Evolutionary conservation across 30 jellyfish, hydroid and myxozoan species (phyloP).

Genomic region (Cassiopea xamachana): DNA sequence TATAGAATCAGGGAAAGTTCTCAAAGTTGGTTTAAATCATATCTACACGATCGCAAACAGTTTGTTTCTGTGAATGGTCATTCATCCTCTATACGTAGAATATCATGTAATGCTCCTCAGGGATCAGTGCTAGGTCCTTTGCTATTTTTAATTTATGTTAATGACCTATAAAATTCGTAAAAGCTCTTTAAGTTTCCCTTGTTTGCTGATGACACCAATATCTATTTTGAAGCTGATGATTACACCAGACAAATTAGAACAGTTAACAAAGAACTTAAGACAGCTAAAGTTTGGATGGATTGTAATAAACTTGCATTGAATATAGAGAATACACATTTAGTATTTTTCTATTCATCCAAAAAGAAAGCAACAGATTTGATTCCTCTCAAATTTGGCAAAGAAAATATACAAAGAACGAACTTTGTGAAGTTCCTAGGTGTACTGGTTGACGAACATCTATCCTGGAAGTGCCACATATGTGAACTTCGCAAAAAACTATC

Average conservation of each 20-base stretch:
- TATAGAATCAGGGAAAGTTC: constrained; percentile 26
- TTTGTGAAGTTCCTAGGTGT: constrained; percentile 65
- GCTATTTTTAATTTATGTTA: constrained; percentile 39
- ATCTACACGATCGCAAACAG: constrained; percentile 51
- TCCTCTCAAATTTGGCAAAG: constrained; percentile 21
- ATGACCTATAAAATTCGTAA: constrained; percentile 47
- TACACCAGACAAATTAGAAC: constrained; percentile 3
- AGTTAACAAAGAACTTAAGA: constrained; percentile 49
- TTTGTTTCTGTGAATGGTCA: constrained; percentile 67
- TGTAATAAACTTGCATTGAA: constrained; percentile 17
- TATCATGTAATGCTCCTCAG: constrained; percentile 65
- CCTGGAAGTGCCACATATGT: constrained; percentile 36
- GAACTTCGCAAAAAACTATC: constrained; percentile 39
- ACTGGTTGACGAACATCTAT: constrained; percentile 61
- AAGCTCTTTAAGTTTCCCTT: constrained; percentile 26
- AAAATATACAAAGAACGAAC: constrained; percentile 11
- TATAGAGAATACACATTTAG: constrained; percentile 25
- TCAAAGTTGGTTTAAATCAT: constrained; percentile 54
- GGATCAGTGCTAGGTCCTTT: constrained; percentile 59
- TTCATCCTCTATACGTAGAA: constrained; percentile 44
- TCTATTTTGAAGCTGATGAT: constrained; percentile 46
- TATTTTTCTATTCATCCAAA: constrained; percentile 23
- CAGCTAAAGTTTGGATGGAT: constrained; percentile 19
- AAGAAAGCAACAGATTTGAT: not conserved
- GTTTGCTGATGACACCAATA: constrained; percentile 56